A percentile compares a stretch with the other conserved stretches of the same genome.
These are phyloP conservation scores for Collichthys lucidus DNA, from an alignment of 2,113 vertebrate genomes.

Conservation along the genomic window DNA sequence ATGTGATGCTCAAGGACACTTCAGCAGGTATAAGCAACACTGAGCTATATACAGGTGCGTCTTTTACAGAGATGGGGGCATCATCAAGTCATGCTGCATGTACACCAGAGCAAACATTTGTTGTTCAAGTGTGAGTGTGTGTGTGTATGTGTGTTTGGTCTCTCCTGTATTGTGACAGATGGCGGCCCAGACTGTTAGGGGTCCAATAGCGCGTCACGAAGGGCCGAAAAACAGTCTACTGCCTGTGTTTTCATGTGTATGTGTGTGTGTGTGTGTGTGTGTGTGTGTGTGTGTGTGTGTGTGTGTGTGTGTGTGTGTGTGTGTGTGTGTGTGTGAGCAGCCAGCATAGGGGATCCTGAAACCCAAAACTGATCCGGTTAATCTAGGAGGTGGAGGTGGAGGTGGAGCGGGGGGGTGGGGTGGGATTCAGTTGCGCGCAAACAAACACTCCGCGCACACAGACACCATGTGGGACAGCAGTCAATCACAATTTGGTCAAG, in stretches of 20 bases:
- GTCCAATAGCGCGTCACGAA: conserved; percentile 57
- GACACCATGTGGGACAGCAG: conserved; percentile 72
- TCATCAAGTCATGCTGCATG: conserved; percentile 53
- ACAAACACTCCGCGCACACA: conserved; percentile 22
- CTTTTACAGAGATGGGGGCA: conserved; percentile 45
- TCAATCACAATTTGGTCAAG: conserved; percentile 82
- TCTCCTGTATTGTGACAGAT: conserved; percentile 71
- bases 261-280: not conserved
- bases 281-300: conserved; percentile 9
- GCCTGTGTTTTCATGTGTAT: conserved; percentile 52
- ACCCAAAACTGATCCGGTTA: conserved; percentile 82
- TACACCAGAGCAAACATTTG: conserved; percentile 58
- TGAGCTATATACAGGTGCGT: conserved; percentile 3
- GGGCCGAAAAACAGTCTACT: conserved; percentile 61
- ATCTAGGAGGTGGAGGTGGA: conserved; percentile 69
- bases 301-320: not conserved
- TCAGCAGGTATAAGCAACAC: conserved; percentile 3
- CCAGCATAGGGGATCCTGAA: conserved; percentile 74
- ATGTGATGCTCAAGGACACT: conserved; percentile 36
- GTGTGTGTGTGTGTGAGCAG: conserved; percentile 21
- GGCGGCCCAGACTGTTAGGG: conserved; percentile 72
- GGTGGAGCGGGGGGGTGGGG: conserved; percentile 16
- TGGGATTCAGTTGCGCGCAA: conserved; percentile 36
- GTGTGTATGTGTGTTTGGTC: conserved; percentile 54
- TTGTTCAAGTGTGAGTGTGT: conserved; percentile 38